Percentiles rank a stretch among this genome's conserved stretches.
These are phyloP conservation scores for Prochilodus magdalenae DNA, from an alignment of 2,113 vertebrate genomes.

Conservation along the genomic window DNA sequence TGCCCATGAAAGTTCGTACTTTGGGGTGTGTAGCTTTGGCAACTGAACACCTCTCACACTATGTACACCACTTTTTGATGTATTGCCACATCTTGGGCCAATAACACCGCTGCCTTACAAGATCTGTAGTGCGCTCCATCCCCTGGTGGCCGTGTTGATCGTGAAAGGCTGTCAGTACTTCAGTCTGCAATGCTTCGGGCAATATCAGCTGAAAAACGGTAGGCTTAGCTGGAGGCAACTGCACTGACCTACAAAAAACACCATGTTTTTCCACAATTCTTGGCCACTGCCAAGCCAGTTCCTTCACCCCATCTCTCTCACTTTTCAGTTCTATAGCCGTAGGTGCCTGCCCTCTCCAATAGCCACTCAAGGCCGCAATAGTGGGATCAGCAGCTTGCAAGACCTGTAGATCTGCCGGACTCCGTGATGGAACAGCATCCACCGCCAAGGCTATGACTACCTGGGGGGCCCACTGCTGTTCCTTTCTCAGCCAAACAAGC, in stretches of 20 bases:
- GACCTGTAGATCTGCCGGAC: background rate
- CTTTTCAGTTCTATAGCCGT: too few species aligned
- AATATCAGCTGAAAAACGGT: background rate
- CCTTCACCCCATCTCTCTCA: background rate
- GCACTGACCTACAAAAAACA: background rate
- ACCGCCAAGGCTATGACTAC: too few species aligned
- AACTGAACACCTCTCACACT: background rate
- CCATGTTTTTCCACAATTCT: background rate
- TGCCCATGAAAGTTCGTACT: background rate
- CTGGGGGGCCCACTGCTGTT: too few species aligned
- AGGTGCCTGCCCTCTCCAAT: too few species aligned
- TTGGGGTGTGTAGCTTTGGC: constrained; percentile 15
- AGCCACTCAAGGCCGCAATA: too few species aligned
- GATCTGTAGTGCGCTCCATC: background rate
- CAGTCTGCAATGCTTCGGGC: background rate
- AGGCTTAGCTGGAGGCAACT: too few species aligned
- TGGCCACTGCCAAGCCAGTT: background rate
- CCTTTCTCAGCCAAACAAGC: too few species aligned
- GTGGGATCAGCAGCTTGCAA: too few species aligned
- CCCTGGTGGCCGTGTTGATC: constrained; percentile 16
- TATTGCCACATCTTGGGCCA: constrained; percentile 4
- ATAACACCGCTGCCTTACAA: background rate
- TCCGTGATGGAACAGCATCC: background rate
- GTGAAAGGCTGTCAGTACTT: background rate
- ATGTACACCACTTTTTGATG: background rate